Evolutionary conservation across 2,888 invertebrate genomes (phyloP), one percentile per base, ranked within the genome.

Genomic region (Limnephilus lunatus): DNA sequence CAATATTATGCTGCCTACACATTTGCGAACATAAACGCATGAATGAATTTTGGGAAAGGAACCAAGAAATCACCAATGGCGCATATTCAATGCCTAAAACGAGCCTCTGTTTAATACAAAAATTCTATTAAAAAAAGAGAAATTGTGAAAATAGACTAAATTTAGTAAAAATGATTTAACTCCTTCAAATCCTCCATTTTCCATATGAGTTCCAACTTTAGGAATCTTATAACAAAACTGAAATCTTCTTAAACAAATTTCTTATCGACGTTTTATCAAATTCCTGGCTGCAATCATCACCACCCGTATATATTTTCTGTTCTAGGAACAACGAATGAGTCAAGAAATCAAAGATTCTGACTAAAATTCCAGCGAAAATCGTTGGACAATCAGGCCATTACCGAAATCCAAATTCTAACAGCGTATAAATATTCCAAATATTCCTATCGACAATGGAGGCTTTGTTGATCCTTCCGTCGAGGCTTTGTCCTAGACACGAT

Each of bases 401-500:
- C 32, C 15, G 83, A 32, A 39, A 83, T 19, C 9, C 32, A 35
- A 83, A 39, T 32, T 35, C 35, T 39, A 25, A 32, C 83, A 25
- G 35, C 25, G 83, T 19, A 68, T 83, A 83, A 83, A 32, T 83
- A 83, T 83, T 83, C 35, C 32, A 35, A 83, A 32, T 83, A 83
- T 83, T 83, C 83, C 25, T 35, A 35, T 83, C 11, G 86, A 86
- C 86, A 86, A 86, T 85, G 5, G 44, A 85, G 39, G n/a, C 44
- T 39, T 85, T 85, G 85, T 85, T 30, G 39, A 85, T 86, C 86
- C 86, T 86, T 86, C 86, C 86, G 86, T 30, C 30, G 86, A 39
- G 39, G 44, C 86, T 44, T 44, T 39, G 86, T 44, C 39, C 86
- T 86, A 86, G 86, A 86, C 86, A 44, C 86, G 86, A 86, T 44